Evolutionary conservation across 1,140 invertebrate genomes (phyloP).

Genomic region (Oedothorax gibbosus): DNA sequence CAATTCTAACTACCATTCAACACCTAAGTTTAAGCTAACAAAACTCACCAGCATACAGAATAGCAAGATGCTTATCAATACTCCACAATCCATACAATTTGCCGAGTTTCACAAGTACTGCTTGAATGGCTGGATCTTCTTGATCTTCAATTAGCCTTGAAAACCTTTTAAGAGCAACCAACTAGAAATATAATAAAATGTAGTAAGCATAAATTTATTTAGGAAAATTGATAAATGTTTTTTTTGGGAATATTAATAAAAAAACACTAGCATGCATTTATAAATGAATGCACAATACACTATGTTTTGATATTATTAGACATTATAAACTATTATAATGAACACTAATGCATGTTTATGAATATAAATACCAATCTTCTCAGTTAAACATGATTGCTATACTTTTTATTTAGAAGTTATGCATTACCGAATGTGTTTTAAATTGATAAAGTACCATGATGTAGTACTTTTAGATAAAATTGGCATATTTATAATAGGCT

Average conservation of each 20-base stretch:
- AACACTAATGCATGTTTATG: no score
- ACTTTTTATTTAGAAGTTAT: no score
- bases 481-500: no score
- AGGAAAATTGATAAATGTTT: not conserved
- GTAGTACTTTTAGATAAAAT: no score
- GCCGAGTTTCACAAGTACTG: slow-evolving; percentile 76
- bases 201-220: not conserved
- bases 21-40: not conserved
- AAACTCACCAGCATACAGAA: slow-evolving; percentile 77
- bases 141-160: slow-evolving; percentile 62
- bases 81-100: slow-evolving; percentile 79
- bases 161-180: slow-evolving; percentile 66
- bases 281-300: not conserved
- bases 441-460: no score
- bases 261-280: not conserved
- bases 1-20: no score
- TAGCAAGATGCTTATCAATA: slow-evolving; percentile 80
- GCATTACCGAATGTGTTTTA: no score
- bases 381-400: no score
- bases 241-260: not conserved
- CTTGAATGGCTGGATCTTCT: slow-evolving; percentile 55
- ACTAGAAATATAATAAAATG: slow-evolving; percentile 62
- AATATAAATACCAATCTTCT: no score
- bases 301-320: no score
- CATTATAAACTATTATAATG: no score